phyloP scores from a whole-genome alignment of 2,888 invertebrate genomes.

The Lapara coniferarum region DNA sequence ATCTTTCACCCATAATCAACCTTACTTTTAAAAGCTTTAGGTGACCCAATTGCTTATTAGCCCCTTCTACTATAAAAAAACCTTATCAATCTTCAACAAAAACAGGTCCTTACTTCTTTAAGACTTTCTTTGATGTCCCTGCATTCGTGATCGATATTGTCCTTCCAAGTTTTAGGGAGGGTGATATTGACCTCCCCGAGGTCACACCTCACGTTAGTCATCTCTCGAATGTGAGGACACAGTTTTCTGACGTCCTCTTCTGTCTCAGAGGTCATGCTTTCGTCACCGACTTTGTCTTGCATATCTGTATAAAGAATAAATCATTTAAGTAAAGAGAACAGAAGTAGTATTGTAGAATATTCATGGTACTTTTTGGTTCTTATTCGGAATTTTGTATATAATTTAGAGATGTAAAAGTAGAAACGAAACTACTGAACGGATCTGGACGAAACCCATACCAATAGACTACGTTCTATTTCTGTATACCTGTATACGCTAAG shows the following conservation, averaged over 20 bases:
- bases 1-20: too few species aligned
- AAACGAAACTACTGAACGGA: too few species aligned
- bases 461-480: too few species aligned
- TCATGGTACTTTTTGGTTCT: too few species aligned
- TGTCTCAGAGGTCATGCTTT: constrained; percentile 69
- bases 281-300: constrained; percentile 61
- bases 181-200: constrained; percentile 57
- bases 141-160: constrained; percentile 78
- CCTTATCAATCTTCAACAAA: neutral
- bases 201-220: constrained; percentile 70
- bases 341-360: too few species aligned
- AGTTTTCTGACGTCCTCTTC: constrained; percentile 70
- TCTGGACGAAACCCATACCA: too few species aligned
- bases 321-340: neutral
- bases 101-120: constrained; percentile 38
- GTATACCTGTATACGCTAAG: too few species aligned
- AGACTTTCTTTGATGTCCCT: constrained; percentile 65
- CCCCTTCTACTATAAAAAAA: too few species aligned
- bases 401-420: too few species aligned
- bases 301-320: constrained; percentile 52
- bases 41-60: too few species aligned
- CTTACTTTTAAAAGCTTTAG: too few species aligned
- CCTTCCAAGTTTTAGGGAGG: constrained; percentile 72
- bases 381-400: too few species aligned
- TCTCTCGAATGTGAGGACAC: constrained; percentile 54